Percentiles rank a stretch among this genome's conserved stretches.
phyloP scores from a whole-genome alignment of 2,888 invertebrate species.

The Lasioglossum calceatum region DNA sequence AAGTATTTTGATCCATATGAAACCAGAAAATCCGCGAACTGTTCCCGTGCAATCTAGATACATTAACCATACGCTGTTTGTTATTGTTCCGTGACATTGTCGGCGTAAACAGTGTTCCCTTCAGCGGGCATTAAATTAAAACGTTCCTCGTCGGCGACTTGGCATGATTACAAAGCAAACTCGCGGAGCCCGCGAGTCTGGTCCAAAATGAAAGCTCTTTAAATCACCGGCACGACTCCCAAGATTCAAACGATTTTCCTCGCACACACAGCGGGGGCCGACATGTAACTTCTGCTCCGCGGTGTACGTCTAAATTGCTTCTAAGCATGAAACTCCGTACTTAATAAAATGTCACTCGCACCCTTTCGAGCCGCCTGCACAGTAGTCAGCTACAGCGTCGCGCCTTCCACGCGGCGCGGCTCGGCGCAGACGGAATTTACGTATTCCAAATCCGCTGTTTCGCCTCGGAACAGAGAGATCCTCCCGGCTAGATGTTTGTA shows the following conservation, averaged over 20 bases:
- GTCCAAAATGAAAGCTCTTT: slow-evolving; percentile 33
- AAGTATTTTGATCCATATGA: not conserved
- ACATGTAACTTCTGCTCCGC: slow-evolving; percentile 30
- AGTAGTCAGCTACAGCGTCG: slow-evolving; percentile 38
- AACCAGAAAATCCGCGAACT: not conserved
- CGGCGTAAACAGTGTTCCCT: too few relatives aligned
- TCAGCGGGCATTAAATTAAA: slow-evolving; percentile 1
- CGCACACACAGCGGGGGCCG: not conserved
- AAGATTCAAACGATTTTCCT: slow-evolving; percentile 44
- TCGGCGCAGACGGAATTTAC: not conserved
- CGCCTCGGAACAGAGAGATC: not conserved
- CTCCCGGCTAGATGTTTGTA: not conserved
- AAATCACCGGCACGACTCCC: slow-evolving; percentile 32
- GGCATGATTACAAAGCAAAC: slow-evolving; percentile 23
- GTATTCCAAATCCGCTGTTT: slow-evolving; percentile 8
- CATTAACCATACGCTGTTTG: not conserved
- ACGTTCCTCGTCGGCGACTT: slow-evolving; percentile 2
- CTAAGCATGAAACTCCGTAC: slow-evolving; percentile 51
- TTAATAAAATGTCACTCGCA: slow-evolving; percentile 58
- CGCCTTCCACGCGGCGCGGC: not conserved
- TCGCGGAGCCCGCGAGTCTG: not conserved
- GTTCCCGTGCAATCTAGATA: not conserved
- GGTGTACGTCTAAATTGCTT: slow-evolving; percentile 45
- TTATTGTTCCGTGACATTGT: not conserved
- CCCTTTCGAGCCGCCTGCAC: slow-evolving; percentile 23